phyloP scores from a whole-genome alignment of 2,888 invertebrate genomes.

The Aromia moschata region DNA sequence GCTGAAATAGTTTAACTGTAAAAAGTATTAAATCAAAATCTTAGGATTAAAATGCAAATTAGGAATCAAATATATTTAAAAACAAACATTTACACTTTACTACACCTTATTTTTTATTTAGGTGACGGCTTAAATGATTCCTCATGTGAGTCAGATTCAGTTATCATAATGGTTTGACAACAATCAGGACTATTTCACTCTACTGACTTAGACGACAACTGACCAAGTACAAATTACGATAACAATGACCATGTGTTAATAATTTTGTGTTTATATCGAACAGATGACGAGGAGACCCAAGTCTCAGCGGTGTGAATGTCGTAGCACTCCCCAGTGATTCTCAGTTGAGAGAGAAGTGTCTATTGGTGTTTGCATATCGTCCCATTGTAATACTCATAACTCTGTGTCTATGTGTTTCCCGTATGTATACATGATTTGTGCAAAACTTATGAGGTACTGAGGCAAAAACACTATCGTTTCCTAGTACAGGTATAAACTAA shows the following conservation, averaged over 20 bases:
- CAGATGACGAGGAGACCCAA: constrained; percentile 75
- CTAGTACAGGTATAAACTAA: constrained; percentile 1
- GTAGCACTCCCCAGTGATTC: constrained; percentile 49
- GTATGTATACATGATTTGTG: constrained; percentile 38
- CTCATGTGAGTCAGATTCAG: constrained; percentile 57
- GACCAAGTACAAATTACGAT: constrained; percentile 30
- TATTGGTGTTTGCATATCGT: constrained; percentile 47
- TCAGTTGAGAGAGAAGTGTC: constrained; percentile 41
- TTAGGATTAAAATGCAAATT: no score
- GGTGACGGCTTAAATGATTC: constrained; percentile 47
- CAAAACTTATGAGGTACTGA: constrained; percentile 49
- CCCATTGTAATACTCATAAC: constrained; percentile 46
- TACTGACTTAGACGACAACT: constrained; percentile 29
- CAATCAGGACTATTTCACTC: constrained; percentile 36
- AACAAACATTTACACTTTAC: no score
- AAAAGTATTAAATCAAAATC: no score
- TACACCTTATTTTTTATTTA: constrained; percentile 35
- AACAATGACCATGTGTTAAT: constrained; percentile 8
- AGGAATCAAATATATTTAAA: no score
- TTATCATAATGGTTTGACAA: constrained; percentile 59
- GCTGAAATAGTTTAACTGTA: no score
- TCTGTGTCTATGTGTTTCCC: constrained; percentile 49
- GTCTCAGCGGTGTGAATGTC: constrained; percentile 68
- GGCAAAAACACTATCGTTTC: constrained; percentile 38
- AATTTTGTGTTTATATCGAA: constrained; percentile 55